These are phyloP conservation scores for Pteropus alecto DNA, from an alignment of 2,113 vertebrate genomes.

Conservation along the genomic window DNA sequence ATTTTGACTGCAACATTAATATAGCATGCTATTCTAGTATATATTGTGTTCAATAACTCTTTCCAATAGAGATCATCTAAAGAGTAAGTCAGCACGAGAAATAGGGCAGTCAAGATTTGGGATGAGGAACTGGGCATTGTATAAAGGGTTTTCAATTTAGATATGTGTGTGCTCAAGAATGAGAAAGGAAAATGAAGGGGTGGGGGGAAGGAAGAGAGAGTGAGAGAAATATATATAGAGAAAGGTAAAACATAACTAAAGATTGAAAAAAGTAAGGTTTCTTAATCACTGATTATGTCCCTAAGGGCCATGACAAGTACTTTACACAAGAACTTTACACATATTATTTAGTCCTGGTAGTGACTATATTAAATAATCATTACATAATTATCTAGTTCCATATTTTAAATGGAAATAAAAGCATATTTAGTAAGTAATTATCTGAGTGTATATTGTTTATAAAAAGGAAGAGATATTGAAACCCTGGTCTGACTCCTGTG, in stretches of 20 bases:
- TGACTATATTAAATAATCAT: neutral
- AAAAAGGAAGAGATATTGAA: neutral
- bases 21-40: neutral
- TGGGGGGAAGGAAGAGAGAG: neutral
- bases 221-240: no score
- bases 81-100: neutral
- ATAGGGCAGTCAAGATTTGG: neutral
- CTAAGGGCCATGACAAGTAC: neutral
- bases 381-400: neutral
- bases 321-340: neutral
- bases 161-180: neutral
- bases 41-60: neutral
- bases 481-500: neutral
- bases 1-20: neutral
- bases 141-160: neutral
- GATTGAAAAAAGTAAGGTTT: neutral
- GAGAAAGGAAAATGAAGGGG: neutral
- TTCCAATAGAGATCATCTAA: neutral
- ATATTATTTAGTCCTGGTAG: neutral
- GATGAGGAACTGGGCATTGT: neutral
- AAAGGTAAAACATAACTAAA: neutral
- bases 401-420: neutral
- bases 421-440: neutral
- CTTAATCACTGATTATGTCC: neutral
- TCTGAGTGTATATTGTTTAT: neutral